Percentiles rank a stretch among this genome's conserved stretches.
These are phyloP conservation scores for Penaeus monodon DNA, from an alignment of 2,888 invertebrate species.

Conservation along the genomic window DNA sequence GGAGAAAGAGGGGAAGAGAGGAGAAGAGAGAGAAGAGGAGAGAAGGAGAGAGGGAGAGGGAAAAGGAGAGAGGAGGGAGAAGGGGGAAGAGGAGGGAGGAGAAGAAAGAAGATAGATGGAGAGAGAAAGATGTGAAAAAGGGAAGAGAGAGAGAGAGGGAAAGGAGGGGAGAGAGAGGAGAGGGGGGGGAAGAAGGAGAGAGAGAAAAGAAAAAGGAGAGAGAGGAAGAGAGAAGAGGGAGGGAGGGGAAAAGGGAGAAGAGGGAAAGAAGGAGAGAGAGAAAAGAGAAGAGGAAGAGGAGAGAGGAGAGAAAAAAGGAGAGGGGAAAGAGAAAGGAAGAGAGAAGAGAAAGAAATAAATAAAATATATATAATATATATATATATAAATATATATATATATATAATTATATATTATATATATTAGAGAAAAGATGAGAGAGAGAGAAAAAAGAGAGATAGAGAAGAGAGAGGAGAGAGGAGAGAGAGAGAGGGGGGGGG, in stretches of 20 bases:
- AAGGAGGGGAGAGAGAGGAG: not conserved
- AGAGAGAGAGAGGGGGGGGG: too few species aligned
- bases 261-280: not conserved
- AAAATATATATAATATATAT: too few species aligned
- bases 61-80: not conserved
- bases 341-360: not conserved
- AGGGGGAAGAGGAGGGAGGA: not conserved
- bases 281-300: not conserved
- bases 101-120: not conserved
- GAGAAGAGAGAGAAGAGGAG: not conserved
- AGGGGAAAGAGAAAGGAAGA: not conserved
- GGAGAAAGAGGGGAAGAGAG: not conserved
- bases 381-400: too few species aligned
- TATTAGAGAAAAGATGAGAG: too few species aligned
- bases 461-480: too few species aligned
- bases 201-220: not conserved
- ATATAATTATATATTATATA: too few species aligned
- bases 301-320: too few species aligned
- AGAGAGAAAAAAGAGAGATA: too few species aligned
- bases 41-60: not conserved
- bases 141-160: constrained; percentile 5
- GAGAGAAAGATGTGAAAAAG: not conserved
- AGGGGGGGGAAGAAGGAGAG: not conserved
- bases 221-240: not conserved
- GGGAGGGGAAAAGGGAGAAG: too few species aligned